Evolutionary conservation across 53 echinoderm and acorn worm species (phyloP).

Genomic region (Temnopleurus reevesii): DNA sequence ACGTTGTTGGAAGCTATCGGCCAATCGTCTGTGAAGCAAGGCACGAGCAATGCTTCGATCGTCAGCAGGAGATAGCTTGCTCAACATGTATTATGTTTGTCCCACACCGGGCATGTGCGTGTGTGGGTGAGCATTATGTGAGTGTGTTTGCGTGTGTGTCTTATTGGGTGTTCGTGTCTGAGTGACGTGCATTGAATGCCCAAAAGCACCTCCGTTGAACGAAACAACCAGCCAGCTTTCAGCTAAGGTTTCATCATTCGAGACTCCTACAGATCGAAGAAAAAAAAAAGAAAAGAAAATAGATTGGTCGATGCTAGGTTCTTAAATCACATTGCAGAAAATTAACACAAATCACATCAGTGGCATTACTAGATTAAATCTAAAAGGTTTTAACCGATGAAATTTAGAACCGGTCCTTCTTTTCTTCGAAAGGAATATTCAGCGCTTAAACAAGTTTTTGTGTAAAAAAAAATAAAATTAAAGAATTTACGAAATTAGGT

Average conservation of each 20-base stretch:
- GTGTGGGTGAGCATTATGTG: background rate
- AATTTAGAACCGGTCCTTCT: too few species aligned
- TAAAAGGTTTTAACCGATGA: too few species aligned
- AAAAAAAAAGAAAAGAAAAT: background rate
- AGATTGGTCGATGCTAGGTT: background rate
- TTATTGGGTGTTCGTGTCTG: constrained; percentile 31
- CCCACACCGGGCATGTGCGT: background rate
- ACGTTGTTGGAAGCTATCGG: background rate
- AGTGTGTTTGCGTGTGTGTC: constrained; percentile 17
- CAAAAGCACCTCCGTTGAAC: background rate
- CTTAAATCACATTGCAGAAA: background rate
- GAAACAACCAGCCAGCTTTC: constrained; percentile 34
- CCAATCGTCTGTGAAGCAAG: constrained; percentile 5
- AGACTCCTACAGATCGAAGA: background rate
- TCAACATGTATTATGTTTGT: constrained; percentile 15
- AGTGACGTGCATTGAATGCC: constrained; percentile 39
- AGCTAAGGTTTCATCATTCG: constrained; percentile 13
- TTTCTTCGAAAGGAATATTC: too few species aligned
- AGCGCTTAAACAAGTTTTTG: too few species aligned
- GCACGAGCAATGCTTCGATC: background rate
- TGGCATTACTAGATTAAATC: background rate
- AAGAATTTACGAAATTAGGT: too few species aligned
- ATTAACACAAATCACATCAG: background rate
- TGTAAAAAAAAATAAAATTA: too few species aligned
- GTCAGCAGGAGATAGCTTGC: constrained; percentile 48